phyloP scores from a whole-genome alignment of 2,888 invertebrate species.

The Ophion costatus region DNA sequence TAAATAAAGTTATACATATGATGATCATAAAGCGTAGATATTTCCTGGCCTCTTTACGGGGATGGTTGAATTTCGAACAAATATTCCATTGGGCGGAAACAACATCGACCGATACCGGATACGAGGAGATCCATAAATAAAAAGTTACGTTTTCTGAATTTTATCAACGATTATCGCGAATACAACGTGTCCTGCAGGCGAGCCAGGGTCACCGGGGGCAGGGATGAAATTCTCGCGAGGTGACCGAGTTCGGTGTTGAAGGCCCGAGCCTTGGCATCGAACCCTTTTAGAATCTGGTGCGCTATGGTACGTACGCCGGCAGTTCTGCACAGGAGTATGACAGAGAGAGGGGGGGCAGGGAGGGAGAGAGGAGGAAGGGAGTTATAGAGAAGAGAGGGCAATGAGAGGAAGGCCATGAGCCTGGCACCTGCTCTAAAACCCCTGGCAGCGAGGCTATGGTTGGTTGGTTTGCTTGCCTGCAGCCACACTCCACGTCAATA shows the following conservation, averaged over 20 bases:
- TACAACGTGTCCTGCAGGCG: background rate
- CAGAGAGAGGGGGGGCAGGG: conserved; percentile 19
- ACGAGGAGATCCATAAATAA: background rate
- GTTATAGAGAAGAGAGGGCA: conserved; percentile 8
- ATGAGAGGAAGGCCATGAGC: conserved; percentile 58
- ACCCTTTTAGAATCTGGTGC: conserved; percentile 31
- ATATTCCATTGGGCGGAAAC: conserved; percentile 7
- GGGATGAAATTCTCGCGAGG: conserved; percentile 21
- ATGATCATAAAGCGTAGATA: background rate
- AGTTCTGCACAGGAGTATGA: conserved; percentile 1
- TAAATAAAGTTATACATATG: background rate
- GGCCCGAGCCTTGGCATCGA: conserved; percentile 15
- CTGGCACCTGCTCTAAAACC: conserved; percentile 77
- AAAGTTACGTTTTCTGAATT: background rate
- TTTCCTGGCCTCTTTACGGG: background rate
- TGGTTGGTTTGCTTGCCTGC: conserved; percentile 75
- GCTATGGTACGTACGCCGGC: background rate
- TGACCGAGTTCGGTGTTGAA: background rate
- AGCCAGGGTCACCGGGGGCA: conserved; percentile 31
- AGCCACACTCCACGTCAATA: conserved; percentile 76
- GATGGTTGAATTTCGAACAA: conserved; percentile 1
- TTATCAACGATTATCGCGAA: background rate
- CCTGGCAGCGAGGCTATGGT: conserved; percentile 70
- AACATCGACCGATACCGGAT: background rate
- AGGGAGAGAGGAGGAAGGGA: background rate